These are phyloP conservation scores for Hypomecis atomaria DNA, from an alignment of 2,888 invertebrate genomes.

Conservation along the genomic window DNA sequence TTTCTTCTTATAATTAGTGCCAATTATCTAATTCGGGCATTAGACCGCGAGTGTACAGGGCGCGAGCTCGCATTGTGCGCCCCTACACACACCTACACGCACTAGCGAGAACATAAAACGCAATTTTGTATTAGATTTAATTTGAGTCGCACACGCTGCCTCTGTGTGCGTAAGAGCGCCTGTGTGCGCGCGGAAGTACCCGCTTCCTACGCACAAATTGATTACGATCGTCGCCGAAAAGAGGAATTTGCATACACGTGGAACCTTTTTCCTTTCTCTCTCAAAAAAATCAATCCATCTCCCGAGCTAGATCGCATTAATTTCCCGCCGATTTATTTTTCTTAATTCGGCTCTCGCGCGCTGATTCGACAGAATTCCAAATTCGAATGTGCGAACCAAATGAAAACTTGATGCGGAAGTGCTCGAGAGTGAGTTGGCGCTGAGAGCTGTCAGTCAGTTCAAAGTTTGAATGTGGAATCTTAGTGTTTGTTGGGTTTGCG, in stretches of 20 bases:
- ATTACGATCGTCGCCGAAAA: slow-evolving; percentile 81
- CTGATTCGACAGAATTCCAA: slow-evolving; percentile 33
- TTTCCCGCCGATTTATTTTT: slow-evolving; percentile 56
- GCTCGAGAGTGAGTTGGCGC: slow-evolving; percentile 2
- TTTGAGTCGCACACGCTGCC: slow-evolving; percentile 68
- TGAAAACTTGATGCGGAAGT: slow-evolving; percentile 4
- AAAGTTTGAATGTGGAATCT: slow-evolving; percentile 30
- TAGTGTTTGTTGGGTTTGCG: slow-evolving; percentile 30
- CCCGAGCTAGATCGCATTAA: slow-evolving; percentile 56
- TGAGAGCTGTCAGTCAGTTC: slow-evolving; percentile 11
- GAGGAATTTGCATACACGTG: slow-evolving; percentile 80
- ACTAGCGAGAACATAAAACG: slow-evolving; percentile 82
- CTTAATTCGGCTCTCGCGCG: slow-evolving; percentile 43
- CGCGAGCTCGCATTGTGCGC: slow-evolving; percentile 77
- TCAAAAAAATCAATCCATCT: slow-evolving; percentile 54
- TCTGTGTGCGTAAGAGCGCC: slow-evolving; percentile 53
- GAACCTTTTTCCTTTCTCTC: slow-evolving; percentile 51
- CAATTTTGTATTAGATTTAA: slow-evolving; percentile 85
- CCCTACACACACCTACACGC: slow-evolving; percentile 77
- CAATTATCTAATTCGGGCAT: slow-evolving; percentile 56
- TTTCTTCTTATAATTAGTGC: slow-evolving; percentile 35
- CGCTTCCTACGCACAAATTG: slow-evolving; percentile 83
- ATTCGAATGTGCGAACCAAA: slow-evolving; percentile 27
- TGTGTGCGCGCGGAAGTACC: slow-evolving; percentile 64
- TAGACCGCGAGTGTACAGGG: slow-evolving; percentile 67